Conservation (phyloP, 2,113 vertebrate species). For the Vulpes lagopus region DNA sequence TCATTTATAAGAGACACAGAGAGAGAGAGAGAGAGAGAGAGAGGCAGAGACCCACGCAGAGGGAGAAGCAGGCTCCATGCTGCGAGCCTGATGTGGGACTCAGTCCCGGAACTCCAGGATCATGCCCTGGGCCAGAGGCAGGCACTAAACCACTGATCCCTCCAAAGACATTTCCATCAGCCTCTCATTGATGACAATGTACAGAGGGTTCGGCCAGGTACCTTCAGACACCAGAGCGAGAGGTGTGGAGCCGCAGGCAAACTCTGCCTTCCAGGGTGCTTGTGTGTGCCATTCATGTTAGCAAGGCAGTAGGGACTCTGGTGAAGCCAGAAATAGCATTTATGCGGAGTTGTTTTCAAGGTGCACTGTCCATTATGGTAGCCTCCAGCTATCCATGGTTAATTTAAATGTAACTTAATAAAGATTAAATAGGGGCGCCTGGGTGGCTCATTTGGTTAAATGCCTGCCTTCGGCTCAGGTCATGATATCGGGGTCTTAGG, state of each 20-base stretch:
- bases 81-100: no score
- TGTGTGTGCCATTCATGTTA: neutral
- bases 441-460: neutral
- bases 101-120: no score
- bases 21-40: no score
- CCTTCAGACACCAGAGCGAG: neutral
- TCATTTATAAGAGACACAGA: no score
- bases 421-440: neutral
- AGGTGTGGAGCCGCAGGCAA: neutral
- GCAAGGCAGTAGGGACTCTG: fast-evolving
- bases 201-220: neutral
- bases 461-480: neutral
- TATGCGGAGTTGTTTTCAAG: neutral
- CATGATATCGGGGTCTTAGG: neutral
- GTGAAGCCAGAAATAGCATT: neutral
- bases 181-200: neutral
- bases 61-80: no score
- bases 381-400: neutral
- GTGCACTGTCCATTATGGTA: no score
- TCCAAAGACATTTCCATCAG: neutral
- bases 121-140: no score
- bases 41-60: no score
- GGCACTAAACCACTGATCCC: neutral
- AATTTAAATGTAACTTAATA: neutral
- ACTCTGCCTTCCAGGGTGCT: no score